A percentile compares a stretch with the other conserved stretches of the same genome.
Conservation (phyloP, 2,797 vertebrate species). For the Chelidonichthys spinosus region DNA sequence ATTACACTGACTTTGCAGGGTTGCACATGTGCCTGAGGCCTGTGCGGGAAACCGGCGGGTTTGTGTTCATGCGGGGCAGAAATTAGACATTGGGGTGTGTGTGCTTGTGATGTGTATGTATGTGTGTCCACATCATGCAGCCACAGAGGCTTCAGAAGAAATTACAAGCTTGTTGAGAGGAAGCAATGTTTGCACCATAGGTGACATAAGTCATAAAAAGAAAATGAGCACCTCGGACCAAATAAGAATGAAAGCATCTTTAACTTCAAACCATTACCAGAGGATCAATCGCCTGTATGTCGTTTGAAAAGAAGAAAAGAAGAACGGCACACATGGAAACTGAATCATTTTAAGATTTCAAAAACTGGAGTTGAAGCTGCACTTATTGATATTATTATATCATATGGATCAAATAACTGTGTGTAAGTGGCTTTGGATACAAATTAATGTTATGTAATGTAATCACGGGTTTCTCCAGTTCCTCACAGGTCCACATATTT, state of each 20-base stretch:
- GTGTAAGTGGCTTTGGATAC: neutral
- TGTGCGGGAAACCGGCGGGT: constrained; percentile 18
- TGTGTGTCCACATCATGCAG: constrained; percentile 38
- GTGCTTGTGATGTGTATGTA: neutral
- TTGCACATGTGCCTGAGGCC: constrained; percentile 48
- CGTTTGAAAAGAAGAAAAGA: neutral
- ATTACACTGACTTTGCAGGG: constrained; percentile 78
- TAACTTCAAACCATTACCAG: neutral
- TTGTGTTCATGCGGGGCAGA: constrained; percentile 1
- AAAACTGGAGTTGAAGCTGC: neutral
- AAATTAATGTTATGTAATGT: neutral
- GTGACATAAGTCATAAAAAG: constrained; percentile 17
- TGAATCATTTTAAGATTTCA: rapidly evolving
- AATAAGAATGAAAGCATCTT: neutral
- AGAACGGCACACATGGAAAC: neutral
- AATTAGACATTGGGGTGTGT: neutral
- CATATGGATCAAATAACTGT: neutral
- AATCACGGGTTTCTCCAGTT: neutral
- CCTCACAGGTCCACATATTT: neutral
- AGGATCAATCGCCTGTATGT: neutral
- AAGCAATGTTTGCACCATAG: constrained; percentile 28
- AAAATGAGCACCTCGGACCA: constrained; percentile 17
- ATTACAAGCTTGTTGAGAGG: constrained; percentile 30
- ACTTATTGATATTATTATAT: neutral
- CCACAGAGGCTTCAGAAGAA: constrained; percentile 20